Percentiles rank a stretch among this genome's conserved stretches.
Conservation (phyloP, 1,140 invertebrate species). For the Parasteatoda tepidariorum region DNA sequence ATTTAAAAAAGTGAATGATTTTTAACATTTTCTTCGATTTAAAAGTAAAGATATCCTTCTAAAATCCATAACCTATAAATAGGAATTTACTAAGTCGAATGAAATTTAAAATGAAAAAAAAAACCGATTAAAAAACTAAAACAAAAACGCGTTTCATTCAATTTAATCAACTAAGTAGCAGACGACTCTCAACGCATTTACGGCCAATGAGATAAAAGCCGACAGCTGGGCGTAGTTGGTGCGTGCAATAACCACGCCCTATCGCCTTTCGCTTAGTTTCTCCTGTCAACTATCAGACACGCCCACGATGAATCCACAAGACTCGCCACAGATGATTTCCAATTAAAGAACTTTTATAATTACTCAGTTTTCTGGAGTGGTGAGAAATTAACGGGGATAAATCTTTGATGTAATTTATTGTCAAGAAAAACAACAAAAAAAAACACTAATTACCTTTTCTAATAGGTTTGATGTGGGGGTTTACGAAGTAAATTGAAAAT, state of each 20-base stretch:
- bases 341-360: conserved; percentile 53
- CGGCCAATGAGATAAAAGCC: conserved; percentile 49
- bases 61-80: too few species aligned
- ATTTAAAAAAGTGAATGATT: too few species aligned
- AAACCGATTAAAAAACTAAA: background rate
- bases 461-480: conserved; percentile 40
- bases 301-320: background rate
- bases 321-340: background rate
- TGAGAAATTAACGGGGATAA: conserved; percentile 54
- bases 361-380: conserved; percentile 40
- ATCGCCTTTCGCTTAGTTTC: conserved; percentile 42
- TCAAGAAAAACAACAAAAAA: background rate
- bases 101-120: too few species aligned
- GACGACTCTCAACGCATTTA: conserved; percentile 39
- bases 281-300: conserved; percentile 27
- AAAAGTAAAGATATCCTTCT: too few species aligned
- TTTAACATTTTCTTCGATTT: too few species aligned
- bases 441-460: conserved; percentile 29
- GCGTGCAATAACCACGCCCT: conserved; percentile 51
- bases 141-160: conserved; percentile 45
- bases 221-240: conserved; percentile 47
- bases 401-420: conserved; percentile 45
- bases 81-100: too few species aligned
- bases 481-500: conserved; percentile 42
- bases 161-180: conserved; percentile 40